Evolutionary conservation across 2,113 vertebrate species (phyloP).

Genomic region (Astur gentilis): DNA sequence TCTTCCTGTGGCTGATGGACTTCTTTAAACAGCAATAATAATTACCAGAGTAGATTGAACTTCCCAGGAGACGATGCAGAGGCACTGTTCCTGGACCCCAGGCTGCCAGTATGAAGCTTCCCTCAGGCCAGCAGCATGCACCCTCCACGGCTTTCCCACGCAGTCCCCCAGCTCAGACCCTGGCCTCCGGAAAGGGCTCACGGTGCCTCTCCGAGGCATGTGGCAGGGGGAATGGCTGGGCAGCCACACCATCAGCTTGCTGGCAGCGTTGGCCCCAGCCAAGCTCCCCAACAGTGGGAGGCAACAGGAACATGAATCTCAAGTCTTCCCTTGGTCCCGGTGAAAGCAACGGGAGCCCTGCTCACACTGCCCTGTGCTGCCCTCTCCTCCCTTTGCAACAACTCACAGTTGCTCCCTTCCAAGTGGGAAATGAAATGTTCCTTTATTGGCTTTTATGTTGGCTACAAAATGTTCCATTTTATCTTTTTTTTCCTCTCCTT

Average conservation of each 20-base stretch:
- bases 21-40: background rate
- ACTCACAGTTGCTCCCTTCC: background rate
- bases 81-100: background rate
- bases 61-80: background rate
- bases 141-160: background rate
- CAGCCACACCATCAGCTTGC: background rate
- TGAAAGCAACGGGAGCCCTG: background rate
- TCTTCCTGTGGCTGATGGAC: background rate
- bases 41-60: background rate
- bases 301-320: too few relatives aligned
- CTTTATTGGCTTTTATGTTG: constrained; percentile 10
- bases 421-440: constrained; percentile 12
- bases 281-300: background rate
- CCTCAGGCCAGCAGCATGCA: background rate
- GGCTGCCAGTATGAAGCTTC: background rate
- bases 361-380: background rate
- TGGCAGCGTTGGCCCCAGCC: background rate
- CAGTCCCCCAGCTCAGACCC: background rate
- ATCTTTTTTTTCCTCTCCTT: background rate
- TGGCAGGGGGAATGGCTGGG: background rate
- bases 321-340: background rate
- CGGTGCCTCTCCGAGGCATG: fast-evolving
- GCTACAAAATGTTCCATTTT: constrained; percentile 27
- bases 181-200: background rate
- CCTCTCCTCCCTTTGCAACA: background rate